Base-by-base conservation (phyloP, 2,888 invertebrate species). In the Drosophila quinaria region DNA sequence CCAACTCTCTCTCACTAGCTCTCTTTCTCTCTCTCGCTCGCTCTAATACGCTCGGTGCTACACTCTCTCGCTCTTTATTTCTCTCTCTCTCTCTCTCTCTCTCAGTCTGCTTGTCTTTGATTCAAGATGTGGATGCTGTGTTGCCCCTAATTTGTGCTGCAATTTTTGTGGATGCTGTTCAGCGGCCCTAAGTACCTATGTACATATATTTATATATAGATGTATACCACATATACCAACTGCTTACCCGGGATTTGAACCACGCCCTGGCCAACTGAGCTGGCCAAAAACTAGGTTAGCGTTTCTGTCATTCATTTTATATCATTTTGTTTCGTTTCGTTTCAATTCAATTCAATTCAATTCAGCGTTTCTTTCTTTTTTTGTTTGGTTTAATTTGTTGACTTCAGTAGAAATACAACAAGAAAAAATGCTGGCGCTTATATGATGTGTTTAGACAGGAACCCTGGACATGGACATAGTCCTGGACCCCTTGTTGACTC, bases 241-340 rank as follows among this genome's bases (percentile, higher is more conserved):
- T 68, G 87, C 66, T 85, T 86, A 89, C 90, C 85, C 88, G 85
- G 85, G 85, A 89, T 86, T 88, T 78, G 81, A 86, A 86, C 86
- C 86, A 86, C 86, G 86, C 86, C 86, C 86, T 86, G 86, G 67
- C 87, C 81, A 84, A 86, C 70, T 65, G 67, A 72, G 80, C 80
- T 75, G 76, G 49, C 71, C 74, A 58, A 84, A 84, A 84, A 87
- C 87, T 84, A 84, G 84, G 84, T 89, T 84, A 84, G 69, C 79
- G 64, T 54, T 69, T 47, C 46, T 29, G 41, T 33, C 25, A 25
- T 50, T 17, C 19, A 10, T 17, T 46, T 29, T 6, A 22, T 46
- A 50, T 44, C 17, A 42, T 55, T 29, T 47, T 22, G 8, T 15
- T 47, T 35, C 13, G 4, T 10, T 63, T 17, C 5, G 19, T 42